phyloP scores from a whole-genome alignment of 2,113 vertebrate genomes.

The Cyprinodon brontotheroides region DNA sequence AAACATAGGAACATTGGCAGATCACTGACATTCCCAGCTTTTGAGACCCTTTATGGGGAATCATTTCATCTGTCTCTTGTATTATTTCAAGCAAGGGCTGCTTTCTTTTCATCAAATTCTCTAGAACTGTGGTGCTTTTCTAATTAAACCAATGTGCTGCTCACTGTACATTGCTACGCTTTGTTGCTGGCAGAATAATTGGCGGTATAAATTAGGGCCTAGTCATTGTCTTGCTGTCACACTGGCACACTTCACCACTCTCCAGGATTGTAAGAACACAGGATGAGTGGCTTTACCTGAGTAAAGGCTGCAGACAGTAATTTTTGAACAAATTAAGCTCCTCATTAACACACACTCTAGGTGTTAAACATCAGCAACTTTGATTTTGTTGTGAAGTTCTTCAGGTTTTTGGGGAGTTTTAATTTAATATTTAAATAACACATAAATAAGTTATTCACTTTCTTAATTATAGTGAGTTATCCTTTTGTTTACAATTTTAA shows the following conservation, averaged over 20 bases:
- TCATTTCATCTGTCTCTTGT: conserved; percentile 30
- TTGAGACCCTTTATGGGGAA: conserved; percentile 26
- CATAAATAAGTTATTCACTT: background rate
- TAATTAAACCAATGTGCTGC: conserved; percentile 56
- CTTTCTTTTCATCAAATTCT: conserved; percentile 37
- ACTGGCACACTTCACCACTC: conserved; percentile 32
- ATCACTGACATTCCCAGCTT: background rate
- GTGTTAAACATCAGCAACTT: background rate
- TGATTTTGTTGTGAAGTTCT: background rate
- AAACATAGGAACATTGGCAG: conserved; percentile 11
- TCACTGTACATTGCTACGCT: conserved; percentile 54
- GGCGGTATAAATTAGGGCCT: conserved; percentile 67
- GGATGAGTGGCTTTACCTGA: conserved; percentile 29
- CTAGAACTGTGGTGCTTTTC: conserved; percentile 39
- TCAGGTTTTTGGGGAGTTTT: background rate
- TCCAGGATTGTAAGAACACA: conserved; percentile 16
- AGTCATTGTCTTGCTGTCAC: conserved; percentile 53
- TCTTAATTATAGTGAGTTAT: background rate
- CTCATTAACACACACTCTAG: conserved; percentile 17
- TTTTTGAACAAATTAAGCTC: conserved; percentile 26
- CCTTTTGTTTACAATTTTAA: background rate
- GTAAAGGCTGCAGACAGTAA: conserved; percentile 14
- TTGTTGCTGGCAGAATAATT: conserved; percentile 64
- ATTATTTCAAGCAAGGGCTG: conserved; percentile 14
- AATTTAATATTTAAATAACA: background rate